Base-by-base conservation (phyloP, 1,140 invertebrate species). In the Anoplophora glabripennis region DNA sequence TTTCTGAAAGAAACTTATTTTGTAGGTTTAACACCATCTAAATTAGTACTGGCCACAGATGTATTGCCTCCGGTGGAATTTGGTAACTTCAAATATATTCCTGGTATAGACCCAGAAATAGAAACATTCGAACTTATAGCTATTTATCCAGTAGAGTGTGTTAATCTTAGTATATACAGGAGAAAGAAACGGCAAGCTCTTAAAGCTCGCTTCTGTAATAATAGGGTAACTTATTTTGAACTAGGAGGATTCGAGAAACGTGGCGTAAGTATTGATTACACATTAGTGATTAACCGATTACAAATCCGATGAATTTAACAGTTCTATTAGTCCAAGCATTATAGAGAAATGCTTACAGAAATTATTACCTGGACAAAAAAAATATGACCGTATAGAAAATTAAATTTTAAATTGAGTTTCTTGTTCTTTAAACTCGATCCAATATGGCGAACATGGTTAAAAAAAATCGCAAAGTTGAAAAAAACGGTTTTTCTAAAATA, bases 101-200 rank as follows among this genome's bases (percentile, higher is more conserved):
- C 66, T 14, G 71, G 65, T 7, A 51, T 79, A 4, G 82, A 84
- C 70, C 77, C 79, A 2, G 79, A 79, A 51, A 79, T 80, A 41
- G 81, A 83, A 68, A 79, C 71, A 8, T 79, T 84, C 47, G 81
- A 84, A 69, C 69, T 85, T 7, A 69, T 82, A n/a, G 81, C 79
- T 0, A 65, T 84, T 18, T 82, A 81, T 70, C 82, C 83, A 7
- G 64, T 85, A 11, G 78, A 83, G 38, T 80, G 74, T 17, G 72
- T 85, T 0, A 79, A 74, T 65, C 67, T 86, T 14, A 81, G 78
- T 57, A 67, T 85, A n/a, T 86, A 83, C 67, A 76, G 78, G 48
- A 72, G 76, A 51, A 78, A 75, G 58, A 73, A 65, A 35, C 70
- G 79, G 40, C 77, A 80, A 68, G 77, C 79, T 3, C 51, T 86